These are phyloP conservation scores for Linurgus olivaceus DNA, from an alignment of 2,797 vertebrate species.

Conservation along the genomic window DNA sequence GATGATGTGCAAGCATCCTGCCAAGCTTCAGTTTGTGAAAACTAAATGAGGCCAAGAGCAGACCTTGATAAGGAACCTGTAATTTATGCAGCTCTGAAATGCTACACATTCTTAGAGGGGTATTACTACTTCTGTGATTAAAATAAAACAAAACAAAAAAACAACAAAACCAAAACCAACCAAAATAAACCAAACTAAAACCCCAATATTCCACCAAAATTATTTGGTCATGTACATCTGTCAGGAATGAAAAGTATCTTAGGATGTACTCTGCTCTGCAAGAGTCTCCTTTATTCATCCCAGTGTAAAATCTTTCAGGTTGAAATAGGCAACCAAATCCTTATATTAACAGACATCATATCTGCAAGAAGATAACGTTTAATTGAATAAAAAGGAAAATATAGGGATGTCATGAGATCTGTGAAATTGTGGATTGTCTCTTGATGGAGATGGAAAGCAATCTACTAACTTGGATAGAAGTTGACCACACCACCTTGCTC, in stretches of 20 bases:
- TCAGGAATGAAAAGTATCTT: neutral
- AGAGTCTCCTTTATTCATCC: neutral
- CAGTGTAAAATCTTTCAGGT: neutral
- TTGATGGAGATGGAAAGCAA: neutral
- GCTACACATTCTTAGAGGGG: neutral
- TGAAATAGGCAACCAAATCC: neutral
- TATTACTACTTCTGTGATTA: neutral
- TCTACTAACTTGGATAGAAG: neutral
- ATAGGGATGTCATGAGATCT: neutral
- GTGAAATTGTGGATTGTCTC: neutral
- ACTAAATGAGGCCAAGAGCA: neutral
- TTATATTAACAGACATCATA: neutral
- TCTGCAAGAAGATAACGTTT: neutral
- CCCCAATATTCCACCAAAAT: rapidly evolving
- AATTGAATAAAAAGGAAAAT: neutral
- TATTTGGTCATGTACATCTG: neutral
- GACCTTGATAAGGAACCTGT: neutral
- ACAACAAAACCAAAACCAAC: neutral
- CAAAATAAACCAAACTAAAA: neutral
- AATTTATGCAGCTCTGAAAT: neutral
- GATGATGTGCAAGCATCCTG: neutral
- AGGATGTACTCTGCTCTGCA: neutral
- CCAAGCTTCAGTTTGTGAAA: neutral
- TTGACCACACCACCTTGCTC: neutral
- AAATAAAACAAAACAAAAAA: neutral